Evolutionary conservation across 2,888 invertebrate species (phyloP).

Genomic region (Epirrita christyi): DNA sequence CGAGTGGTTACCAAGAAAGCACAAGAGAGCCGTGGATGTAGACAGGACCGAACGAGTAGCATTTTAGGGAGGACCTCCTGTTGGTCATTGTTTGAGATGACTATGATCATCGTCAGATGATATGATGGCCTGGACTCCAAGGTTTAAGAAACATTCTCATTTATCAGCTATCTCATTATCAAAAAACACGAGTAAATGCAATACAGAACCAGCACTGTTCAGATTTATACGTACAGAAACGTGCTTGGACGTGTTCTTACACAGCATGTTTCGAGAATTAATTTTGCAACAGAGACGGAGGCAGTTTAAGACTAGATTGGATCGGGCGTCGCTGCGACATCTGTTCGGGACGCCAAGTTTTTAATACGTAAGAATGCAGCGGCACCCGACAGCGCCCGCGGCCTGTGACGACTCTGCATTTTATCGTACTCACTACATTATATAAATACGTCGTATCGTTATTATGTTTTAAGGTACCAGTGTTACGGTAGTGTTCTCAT

Average conservation of each 20-base stretch:
- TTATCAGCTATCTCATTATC: background rate
- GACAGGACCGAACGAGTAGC: no score
- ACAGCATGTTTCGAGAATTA: slow-evolving; percentile 40
- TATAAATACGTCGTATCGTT: background rate
- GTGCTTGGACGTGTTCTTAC: slow-evolving; percentile 30
- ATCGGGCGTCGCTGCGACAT: slow-evolving; percentile 55
- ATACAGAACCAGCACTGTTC: slow-evolving; percentile 3
- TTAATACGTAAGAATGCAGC: slow-evolving; percentile 60
- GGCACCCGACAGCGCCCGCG: slow-evolving; percentile 34
- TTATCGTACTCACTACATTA: slow-evolving; percentile 1
- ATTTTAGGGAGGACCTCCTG: no score
- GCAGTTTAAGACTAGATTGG: slow-evolving; percentile 60
- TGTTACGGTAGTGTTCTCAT: no score
- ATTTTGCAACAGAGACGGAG: slow-evolving; percentile 57
- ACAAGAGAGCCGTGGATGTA: no score
- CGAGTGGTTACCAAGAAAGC: no score
- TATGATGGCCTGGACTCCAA: no score
- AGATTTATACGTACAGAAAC: slow-evolving; percentile 13
- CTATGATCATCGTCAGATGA: no score
- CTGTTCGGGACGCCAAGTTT: slow-evolving; percentile 62
- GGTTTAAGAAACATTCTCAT: no score
- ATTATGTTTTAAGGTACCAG: no score
- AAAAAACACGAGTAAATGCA: slow-evolving; percentile 7
- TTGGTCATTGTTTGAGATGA: no score
- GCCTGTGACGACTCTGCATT: slow-evolving; percentile 20